Evolutionary conservation across 1,140 invertebrate genomes (phyloP).

Genomic region (Antheraea pernyi): DNA sequence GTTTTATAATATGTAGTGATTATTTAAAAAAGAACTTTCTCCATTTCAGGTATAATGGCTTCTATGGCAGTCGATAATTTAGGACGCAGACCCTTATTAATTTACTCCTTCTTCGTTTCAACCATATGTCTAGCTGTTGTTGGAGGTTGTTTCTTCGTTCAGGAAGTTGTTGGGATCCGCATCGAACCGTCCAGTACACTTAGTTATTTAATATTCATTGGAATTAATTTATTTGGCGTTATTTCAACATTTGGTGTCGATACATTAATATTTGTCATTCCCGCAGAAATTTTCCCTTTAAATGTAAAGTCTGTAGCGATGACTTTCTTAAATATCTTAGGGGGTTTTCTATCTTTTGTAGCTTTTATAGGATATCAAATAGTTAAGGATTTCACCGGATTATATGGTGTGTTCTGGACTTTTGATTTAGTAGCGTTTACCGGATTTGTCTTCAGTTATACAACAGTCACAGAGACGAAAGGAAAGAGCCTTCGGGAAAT

Average conservation of each 20-base stretch:
- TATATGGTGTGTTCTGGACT: slow-evolving; percentile 75
- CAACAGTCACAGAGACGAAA: slow-evolving; percentile 85
- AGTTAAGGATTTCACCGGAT: slow-evolving; percentile 65
- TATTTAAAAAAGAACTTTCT: background rate
- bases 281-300: slow-evolving; percentile 81
- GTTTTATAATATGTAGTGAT: slow-evolving; percentile 9
- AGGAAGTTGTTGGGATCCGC: slow-evolving; percentile 20
- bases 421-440: slow-evolving; percentile 71
- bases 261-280: slow-evolving; percentile 78
- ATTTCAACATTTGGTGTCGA: slow-evolving; percentile 79
- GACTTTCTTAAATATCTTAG: slow-evolving; percentile 34
- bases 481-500: slow-evolving; percentile 85
- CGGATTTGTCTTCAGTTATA: slow-evolving; percentile 48
- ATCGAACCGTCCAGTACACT: slow-evolving; percentile 24
- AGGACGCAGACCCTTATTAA: slow-evolving; percentile 83
- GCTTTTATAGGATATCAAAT: slow-evolving; percentile 76
- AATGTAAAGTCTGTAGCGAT: slow-evolving; percentile 80
- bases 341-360: slow-evolving; percentile 64
- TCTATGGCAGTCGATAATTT: slow-evolving; percentile 84
- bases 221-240: slow-evolving; percentile 77
- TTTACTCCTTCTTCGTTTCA: slow-evolving; percentile 77
- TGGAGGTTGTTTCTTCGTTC: slow-evolving; percentile 74
- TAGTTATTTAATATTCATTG: slow-evolving; percentile 72
- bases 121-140: slow-evolving; percentile 69
- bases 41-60: slow-evolving; percentile 77